Evolutionary conservation across 2,888 invertebrate species (phyloP).

Genomic region (Auanema freiburgensis): DNA sequence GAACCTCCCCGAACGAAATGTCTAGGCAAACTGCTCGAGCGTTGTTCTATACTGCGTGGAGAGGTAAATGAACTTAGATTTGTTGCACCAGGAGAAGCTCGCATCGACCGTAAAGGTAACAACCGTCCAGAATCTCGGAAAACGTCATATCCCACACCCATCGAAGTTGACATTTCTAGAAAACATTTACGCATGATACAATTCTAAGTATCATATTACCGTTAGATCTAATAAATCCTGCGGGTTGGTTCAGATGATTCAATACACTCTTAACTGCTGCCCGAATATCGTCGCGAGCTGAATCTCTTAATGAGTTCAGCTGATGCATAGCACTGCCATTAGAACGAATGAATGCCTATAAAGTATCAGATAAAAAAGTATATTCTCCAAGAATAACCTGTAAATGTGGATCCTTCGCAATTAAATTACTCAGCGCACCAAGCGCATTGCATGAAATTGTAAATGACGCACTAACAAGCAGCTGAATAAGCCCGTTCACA

Average conservation of each 20-base stretch:
- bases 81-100: slow-evolving; percentile 33
- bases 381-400: slow-evolving; percentile 29
- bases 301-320: slow-evolving; percentile 48
- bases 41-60: slow-evolving; percentile 16
- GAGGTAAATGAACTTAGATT: slow-evolving; percentile 6
- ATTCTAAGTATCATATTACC: not conserved
- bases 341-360: slow-evolving; percentile 28
- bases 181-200: not conserved
- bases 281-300: slow-evolving; percentile 50
- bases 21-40: slow-evolving; percentile 37
- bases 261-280: slow-evolving; percentile 41
- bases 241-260: slow-evolving; percentile 35
- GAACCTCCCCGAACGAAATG: slow-evolving; percentile 27
- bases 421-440: slow-evolving; percentile 44
- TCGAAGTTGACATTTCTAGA: slow-evolving; percentile 20
- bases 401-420: slow-evolving; percentile 46
- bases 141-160: slow-evolving; percentile 7
- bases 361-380: not conserved
- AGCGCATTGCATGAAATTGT: slow-evolving; percentile 55
- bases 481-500: slow-evolving; percentile 35
- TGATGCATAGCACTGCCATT: slow-evolving; percentile 37
- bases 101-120: slow-evolving; percentile 25
- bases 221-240: not conserved
- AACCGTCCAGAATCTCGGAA: slow-evolving; percentile 11
- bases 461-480: slow-evolving; percentile 52